These are phyloP conservation scores for Conus ventricosus DNA, from an alignment of 1,140 invertebrate genomes.

Conservation along the genomic window DNA sequence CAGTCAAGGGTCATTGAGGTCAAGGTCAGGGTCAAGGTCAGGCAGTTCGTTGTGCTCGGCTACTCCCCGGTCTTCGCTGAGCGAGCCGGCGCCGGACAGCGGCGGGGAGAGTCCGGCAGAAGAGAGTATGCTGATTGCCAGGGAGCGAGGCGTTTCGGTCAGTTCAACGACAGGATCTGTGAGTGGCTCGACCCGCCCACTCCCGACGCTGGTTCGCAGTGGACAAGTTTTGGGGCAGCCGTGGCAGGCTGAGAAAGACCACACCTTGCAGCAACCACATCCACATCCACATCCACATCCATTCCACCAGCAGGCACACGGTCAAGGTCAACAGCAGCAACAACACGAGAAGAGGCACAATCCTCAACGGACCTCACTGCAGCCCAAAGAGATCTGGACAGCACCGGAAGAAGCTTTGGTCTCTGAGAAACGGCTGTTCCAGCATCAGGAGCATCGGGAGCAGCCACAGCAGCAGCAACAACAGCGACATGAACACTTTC, in stretches of 20 bases:
- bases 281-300: background rate
- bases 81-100: background rate
- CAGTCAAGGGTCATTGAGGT: background rate
- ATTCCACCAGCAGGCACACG: background rate
- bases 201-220: too few relatives aligned
- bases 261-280: background rate
- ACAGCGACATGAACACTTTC: background rate
- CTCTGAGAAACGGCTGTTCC: background rate
- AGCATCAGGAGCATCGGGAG: background rate
- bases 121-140: background rate
- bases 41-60: constrained; percentile 9
- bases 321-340: background rate
- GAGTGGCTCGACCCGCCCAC: too few relatives aligned
- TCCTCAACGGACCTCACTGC: too few relatives aligned
- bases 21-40: constrained; percentile 7
- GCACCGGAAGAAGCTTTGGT: too few relatives aligned
- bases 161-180: too few relatives aligned
- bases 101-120: background rate
- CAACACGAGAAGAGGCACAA: too few relatives aligned
- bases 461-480: constrained; percentile 21
- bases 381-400: too few relatives aligned
- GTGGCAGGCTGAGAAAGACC: background rate
- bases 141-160: background rate
- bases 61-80: background rate
- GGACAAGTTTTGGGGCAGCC: background rate